Evolutionary conservation across 92 coral and sea anemone genomes (phyloP).

Genomic region (Epizoanthus scotinus): DNA sequence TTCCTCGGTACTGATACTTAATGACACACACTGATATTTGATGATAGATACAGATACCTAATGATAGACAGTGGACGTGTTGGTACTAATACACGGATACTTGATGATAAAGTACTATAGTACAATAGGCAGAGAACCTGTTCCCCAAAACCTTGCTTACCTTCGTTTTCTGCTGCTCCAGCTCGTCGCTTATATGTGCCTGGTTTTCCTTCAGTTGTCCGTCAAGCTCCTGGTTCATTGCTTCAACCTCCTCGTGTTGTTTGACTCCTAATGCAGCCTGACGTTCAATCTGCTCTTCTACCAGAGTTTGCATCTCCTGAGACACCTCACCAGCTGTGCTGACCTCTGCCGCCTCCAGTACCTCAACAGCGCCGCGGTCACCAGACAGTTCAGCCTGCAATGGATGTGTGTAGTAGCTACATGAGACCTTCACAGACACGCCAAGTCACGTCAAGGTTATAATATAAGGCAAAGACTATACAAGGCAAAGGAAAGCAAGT

Average conservation of each 20-base stretch:
- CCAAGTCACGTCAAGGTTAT: neutral
- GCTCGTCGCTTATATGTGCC: constrained; percentile 68
- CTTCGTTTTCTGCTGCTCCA: constrained; percentile 91
- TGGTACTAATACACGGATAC: no score
- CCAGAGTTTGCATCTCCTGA: constrained; percentile 60
- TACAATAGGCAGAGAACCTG: no score
- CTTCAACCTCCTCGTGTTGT: constrained; percentile 65
- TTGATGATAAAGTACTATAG: no score
- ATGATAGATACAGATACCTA: no score
- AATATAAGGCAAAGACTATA: no score
- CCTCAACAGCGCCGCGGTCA: constrained; percentile 80
- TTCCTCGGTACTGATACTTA: no score
- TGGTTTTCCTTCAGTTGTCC: constrained; percentile 54
- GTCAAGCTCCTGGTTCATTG: constrained; percentile 63
- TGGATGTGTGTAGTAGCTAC: no score
- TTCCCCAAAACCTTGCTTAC: constrained; percentile 31
- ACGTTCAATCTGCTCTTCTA: constrained; percentile 76
- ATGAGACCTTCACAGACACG: neutral
- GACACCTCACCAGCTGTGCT: constrained; percentile 52
- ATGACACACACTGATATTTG: no score
- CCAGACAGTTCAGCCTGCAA: constrained; percentile 82
- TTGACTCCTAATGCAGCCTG: constrained; percentile 81
- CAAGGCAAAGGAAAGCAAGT: neutral
- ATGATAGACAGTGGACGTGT: no score
- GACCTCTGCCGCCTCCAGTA: constrained; percentile 79